phyloP scores from a whole-genome alignment of 2,113 vertebrate species.

The Orientallactaga bullata region DNA sequence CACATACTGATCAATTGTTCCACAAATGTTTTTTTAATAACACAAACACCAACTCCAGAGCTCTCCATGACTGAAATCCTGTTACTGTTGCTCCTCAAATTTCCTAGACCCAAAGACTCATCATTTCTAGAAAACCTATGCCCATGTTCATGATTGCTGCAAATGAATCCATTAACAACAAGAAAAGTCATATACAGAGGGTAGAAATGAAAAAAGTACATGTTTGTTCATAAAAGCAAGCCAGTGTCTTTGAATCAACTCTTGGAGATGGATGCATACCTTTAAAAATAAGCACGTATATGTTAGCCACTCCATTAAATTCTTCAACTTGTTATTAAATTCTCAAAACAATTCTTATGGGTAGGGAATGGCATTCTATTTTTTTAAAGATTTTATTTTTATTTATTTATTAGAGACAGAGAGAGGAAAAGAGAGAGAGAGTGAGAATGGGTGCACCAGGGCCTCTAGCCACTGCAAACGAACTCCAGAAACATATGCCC shows the following conservation, averaged over 20 bases:
- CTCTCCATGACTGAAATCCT: not conserved
- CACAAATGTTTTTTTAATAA: slow-evolving; percentile 68
- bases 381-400: too few relatives aligned
- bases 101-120: not conserved
- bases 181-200: not conserved
- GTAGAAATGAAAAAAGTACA: not conserved
- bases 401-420: too few relatives aligned
- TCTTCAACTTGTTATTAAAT: slow-evolving; percentile 16
- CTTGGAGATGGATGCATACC: not conserved
- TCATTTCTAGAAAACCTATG: not conserved
- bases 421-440: too few relatives aligned
- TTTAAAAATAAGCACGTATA: slow-evolving; percentile 36
- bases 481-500: too few relatives aligned
- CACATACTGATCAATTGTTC: slow-evolving; percentile 68
- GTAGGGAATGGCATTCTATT: not conserved
- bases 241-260: not conserved
- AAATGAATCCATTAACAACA: not conserved
- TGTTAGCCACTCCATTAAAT: not conserved
- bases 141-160: not conserved
- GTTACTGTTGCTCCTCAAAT: not conserved
- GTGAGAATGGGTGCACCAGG: too few relatives aligned
- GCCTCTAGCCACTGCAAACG: too few relatives aligned
- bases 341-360: not conserved
- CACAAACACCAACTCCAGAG: slow-evolving; percentile 46
- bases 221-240: not conserved